Evolutionary conservation across 2,888 invertebrate species (phyloP).

Genomic region (Lycocerus yunnanus): DNA sequence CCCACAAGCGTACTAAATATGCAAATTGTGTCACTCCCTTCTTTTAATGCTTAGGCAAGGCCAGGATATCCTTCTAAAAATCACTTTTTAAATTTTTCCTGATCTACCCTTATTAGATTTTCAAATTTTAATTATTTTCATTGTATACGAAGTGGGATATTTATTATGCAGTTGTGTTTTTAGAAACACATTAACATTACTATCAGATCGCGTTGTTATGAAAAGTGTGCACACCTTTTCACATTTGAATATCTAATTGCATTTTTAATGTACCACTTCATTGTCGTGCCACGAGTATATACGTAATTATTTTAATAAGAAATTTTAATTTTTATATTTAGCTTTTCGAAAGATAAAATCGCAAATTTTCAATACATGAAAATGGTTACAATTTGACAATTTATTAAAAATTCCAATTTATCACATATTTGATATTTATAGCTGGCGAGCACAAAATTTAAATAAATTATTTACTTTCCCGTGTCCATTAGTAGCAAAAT

Average conservation of each 20-base stretch:
- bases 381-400: not conserved
- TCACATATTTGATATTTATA: not conserved
- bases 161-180: conserved; percentile 31
- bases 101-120: not conserved
- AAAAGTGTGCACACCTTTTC: conserved; percentile 36
- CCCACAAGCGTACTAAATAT: not conserved
- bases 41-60: not conserved
- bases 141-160: conserved; percentile 4
- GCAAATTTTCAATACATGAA: not conserved
- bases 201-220: conserved; percentile 35
- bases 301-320: conserved; percentile 24
- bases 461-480: not conserved
- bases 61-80: not conserved
- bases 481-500: not conserved
- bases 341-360: conserved; percentile 1
- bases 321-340: conserved; percentile 33
- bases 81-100: not conserved
- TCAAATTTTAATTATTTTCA: not conserved
- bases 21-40: not conserved
- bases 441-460: not conserved
- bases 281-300: conserved; percentile 27
- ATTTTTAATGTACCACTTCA: conserved; percentile 30
- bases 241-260: conserved; percentile 37
- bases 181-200: conserved; percentile 31
- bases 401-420: not conserved